Conservation (phyloP, 2,113 vertebrate genomes). For the Accipiter virgatus region DNA sequence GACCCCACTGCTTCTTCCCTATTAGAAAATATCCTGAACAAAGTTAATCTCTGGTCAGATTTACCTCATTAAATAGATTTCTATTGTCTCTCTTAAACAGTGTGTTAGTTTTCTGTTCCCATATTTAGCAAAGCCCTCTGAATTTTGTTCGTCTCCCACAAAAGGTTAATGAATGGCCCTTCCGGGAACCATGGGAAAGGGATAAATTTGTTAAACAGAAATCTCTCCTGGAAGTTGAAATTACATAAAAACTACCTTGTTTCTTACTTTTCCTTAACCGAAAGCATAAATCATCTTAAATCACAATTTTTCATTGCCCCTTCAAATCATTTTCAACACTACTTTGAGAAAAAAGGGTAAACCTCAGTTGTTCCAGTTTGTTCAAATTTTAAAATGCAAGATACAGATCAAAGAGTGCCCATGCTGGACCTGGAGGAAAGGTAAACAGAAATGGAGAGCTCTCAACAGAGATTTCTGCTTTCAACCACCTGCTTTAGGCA, state of each 20-base stretch:
- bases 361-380: background rate
- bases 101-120: background rate
- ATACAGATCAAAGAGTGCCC: background rate
- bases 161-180: background rate
- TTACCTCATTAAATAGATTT: conserved; percentile 25
- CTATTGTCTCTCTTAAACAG: background rate
- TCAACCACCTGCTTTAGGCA: background rate
- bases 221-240: background rate
- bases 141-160: background rate
- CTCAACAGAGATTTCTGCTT: background rate
- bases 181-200: background rate
- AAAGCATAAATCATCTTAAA: background rate
- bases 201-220: background rate
- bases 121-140: background rate
- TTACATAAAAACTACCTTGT: background rate
- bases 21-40: conserved; percentile 9
- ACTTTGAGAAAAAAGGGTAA: background rate
- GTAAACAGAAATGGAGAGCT: background rate
- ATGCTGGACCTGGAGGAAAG: background rate
- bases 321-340: background rate
- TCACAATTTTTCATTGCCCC: background rate
- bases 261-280: background rate
- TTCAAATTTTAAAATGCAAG: background rate
- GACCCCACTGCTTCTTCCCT: conserved; percentile 15
- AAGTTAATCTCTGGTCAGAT: conserved; percentile 12